phyloP scores from a whole-genome alignment of 2,888 invertebrate genomes.

The Lacanobia oleracea region DNA sequence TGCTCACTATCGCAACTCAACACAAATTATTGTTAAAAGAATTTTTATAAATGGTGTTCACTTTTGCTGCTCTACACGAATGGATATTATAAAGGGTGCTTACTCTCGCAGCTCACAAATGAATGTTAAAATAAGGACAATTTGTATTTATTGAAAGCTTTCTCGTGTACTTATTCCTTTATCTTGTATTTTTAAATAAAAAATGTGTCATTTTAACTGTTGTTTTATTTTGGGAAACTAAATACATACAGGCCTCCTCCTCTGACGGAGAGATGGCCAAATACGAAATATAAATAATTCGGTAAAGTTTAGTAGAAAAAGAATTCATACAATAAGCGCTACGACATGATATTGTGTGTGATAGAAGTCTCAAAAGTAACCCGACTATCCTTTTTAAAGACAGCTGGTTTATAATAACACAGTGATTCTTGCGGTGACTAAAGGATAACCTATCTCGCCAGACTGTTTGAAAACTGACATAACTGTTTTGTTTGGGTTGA shows the following conservation, averaged over 20 bases:
- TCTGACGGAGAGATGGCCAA: no score
- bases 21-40: constrained; percentile 38
- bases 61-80: constrained; percentile 33
- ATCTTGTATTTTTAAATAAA: constrained; percentile 64
- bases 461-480: no score
- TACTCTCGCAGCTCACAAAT: constrained; percentile 35
- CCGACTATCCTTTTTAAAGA: no score
- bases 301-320: no score
- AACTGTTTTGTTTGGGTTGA: no score
- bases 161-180: constrained; percentile 59
- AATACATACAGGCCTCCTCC: not conserved
- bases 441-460: no score
- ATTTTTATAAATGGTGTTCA: constrained; percentile 17
- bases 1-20: constrained; percentile 27
- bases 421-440: no score
- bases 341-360: no score
- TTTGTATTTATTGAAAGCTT: constrained; percentile 64
- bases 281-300: no score
- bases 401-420: no score
- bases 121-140: constrained; percentile 35
- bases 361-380: no score
- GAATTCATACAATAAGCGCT: no score
- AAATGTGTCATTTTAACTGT: constrained; percentile 64
- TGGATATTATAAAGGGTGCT: constrained; percentile 21
- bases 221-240: constrained; percentile 46